Base-by-base conservation (phyloP, 37 sponge, comb jelly and placozoan species). In the Chondrilla cf. caribensis region DNA sequence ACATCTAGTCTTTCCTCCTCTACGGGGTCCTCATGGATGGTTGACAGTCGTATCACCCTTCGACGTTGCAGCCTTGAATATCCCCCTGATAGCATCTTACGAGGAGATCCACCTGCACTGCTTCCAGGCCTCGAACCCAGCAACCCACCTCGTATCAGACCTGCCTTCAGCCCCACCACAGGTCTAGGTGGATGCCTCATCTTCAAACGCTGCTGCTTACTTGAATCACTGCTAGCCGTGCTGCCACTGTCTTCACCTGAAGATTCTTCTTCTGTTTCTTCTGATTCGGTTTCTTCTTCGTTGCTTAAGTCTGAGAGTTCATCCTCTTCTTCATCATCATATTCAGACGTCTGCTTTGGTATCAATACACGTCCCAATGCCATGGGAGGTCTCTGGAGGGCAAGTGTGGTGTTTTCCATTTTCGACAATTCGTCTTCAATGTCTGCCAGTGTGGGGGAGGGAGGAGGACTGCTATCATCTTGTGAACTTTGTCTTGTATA, bases 211-310 rank as follows among this genome's bases (percentile, higher is more conserved):
- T 29, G 29, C 29, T 33, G 68, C 15, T 67, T 33, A 67, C 68
- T 67, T 21, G 76, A 73, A 21, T 40, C 76, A 73, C 76, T 73
- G 76, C 76, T 73, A 19, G 8, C 44, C 2, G 76, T 73, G 25
- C 76, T 73, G 41, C 40, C 76, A 6, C 76, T 73, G 11, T 73
- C 76, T 0, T 38, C 76, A 18, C n/a, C 24, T 19, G 76, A 73
- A 19, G 76, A 25, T 73, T 73, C 76, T 25, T 3, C 14, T 18
- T 73, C 76, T 39, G 3, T 8, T 39, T 73, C 41, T 19, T 73
- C 76, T 36, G 76, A 19, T 15, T 73, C 76, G 2, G 25, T 40
- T n/a, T 73, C 38, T 6, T 73, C 76, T 39, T 73, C 76, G 26
- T 68, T 37, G 2, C 44, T 42, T 7, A 29, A n/a, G 15, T 29